Base-by-base conservation (phyloP, 2,797 vertebrate species). In the Orestias chungarensis region DNA sequence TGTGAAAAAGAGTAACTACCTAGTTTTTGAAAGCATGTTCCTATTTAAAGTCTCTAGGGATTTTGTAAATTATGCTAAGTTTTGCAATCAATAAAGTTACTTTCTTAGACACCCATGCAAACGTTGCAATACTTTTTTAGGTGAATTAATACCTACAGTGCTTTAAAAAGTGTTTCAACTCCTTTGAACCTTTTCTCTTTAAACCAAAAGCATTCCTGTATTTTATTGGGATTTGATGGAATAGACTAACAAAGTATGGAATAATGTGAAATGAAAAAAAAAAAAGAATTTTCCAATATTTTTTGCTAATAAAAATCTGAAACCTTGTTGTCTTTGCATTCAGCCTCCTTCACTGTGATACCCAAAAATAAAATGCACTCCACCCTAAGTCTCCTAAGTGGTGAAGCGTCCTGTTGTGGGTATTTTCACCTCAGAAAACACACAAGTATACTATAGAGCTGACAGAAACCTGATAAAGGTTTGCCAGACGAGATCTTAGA, bases 41-140 rank as follows among this genome's bases (percentile, higher is more conserved):
- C 85, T 94, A 93, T 94, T 93, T 94, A 94, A 93, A 81, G 59
- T 76, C 81, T 75, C 78, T 83, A 77, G 82, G 72, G 54, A 80
- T 71, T 84, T 88, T 93, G 89, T 93, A 90, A 91, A 90, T 91
- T 83, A 92, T 90, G 84, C 55, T 83, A 73, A 73, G 88, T 89
- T 91, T 92, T 91, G 70, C 78, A 89, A 88, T 93, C 87, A 94
- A 91, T 94, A 92, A 94, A 92, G 82, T 68, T 69, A 75, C 43
- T 78, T 85, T 62, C 74, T 74, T 67, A 79, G 47, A 86, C 79
- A 74, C 14, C 38, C 4, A 35, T 33, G 4, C 18, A 20, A 59
- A 23, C 9, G 4, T 35, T 59, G 31, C 1, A 20, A 20, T 17
- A n/a, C n/a, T 54, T 55, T 33, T 14, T 3, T 1, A 5, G 9